A percentile compares a stretch with the other conserved stretches of the same genome.
Conservation (phyloP, 2,113 vertebrate species). For the Tenrec ecaudatus region DNA sequence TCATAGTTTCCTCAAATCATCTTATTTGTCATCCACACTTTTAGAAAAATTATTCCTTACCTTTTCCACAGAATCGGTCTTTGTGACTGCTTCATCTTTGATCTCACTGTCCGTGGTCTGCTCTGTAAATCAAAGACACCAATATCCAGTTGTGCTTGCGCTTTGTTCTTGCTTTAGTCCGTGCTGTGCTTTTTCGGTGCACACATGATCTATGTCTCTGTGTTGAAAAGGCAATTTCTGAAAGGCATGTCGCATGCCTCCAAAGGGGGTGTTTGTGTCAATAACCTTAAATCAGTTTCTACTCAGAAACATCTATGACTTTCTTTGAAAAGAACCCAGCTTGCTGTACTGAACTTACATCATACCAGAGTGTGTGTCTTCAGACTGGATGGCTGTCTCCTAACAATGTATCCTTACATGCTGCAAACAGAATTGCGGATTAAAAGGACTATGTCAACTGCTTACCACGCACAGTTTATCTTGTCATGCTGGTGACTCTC, state of each 20-base stretch:
- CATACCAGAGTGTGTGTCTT: not conserved
- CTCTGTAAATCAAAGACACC: constrained; percentile 84
- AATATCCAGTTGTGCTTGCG: constrained; percentile 65
- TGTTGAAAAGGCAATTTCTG: constrained; percentile 76
- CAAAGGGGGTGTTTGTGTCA: constrained; percentile 72
- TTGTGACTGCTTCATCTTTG: constrained; percentile 61
- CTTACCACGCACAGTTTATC: not conserved
- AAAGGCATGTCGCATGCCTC: constrained; percentile 72
- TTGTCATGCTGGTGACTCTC: not conserved
- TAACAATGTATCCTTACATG: not conserved
- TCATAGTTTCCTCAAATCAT: constrained; percentile 58
- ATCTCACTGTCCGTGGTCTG: constrained; percentile 62
- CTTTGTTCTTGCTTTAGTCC: constrained; percentile 75
- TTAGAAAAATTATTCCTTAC: constrained; percentile 73
- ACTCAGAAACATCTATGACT: constrained; percentile 36
- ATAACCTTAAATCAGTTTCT: constrained; percentile 68
- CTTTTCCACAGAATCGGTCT: constrained; percentile 68
- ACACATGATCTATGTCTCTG: constrained; percentile 70
- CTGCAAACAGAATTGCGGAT: not conserved
- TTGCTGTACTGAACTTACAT: constrained; percentile 48
- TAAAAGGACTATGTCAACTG: not conserved
- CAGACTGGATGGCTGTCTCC: not conserved
- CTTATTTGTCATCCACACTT: constrained; percentile 69
- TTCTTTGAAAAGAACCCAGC: constrained; percentile 56
- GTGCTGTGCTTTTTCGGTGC: constrained; percentile 42